Evolutionary conservation across 64 coral and sea anemone genomes (phyloP), one percentile per base, ranked within the genome.

Genomic region (Actinia tenebrosa): DNA sequence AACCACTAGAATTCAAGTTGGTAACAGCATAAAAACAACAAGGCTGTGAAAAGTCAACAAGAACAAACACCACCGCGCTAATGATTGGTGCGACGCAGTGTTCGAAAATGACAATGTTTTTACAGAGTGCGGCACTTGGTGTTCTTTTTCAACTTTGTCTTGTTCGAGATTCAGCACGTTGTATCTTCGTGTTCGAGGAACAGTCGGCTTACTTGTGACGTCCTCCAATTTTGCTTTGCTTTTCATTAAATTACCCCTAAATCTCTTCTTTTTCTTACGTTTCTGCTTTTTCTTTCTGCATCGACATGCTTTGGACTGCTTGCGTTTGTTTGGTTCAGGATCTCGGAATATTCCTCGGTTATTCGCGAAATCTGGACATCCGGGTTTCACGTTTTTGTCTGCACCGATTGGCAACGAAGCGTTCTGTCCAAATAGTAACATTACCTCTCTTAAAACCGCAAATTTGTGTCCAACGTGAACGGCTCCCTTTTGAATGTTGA

Each of bases 401-500:
- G 80, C 84, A 18, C 91, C 94, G 4, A 93, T 30, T 45, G 94
- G 94, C 75, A 90, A 53, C 7, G 89, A 80, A 46, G 91, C 61
- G 20, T 93, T 93, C 56, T 78, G 72, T 44, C 91, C 91, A 47
- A 91, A 71, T n/a, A 77, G 62, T 37, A 64, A 53, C 86, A 93
- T 69, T 14, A 97, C 91, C 54, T 98, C 88, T 53, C 86, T 86
- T 30, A 98, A 89, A 59, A 92, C 84, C 14, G 75, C 77, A 25
- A 79, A 43, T 75, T 84, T 89, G 44, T 89, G 81, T 64, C 87
- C 91, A 25, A 85, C 56, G 16, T 80, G 86, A 22, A 98, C 88
- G 78, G 95, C 91, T 6, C 89, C 95, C 23, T 45, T 45, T 79
- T 98, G 92, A 2, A 89, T 22, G 46, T 98, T 98, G 20, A 98